Evolutionary conservation across 2,113 vertebrate genomes (phyloP), one percentile per base, ranked within the genome.

Genomic region (Hystrix cristata): DNA sequence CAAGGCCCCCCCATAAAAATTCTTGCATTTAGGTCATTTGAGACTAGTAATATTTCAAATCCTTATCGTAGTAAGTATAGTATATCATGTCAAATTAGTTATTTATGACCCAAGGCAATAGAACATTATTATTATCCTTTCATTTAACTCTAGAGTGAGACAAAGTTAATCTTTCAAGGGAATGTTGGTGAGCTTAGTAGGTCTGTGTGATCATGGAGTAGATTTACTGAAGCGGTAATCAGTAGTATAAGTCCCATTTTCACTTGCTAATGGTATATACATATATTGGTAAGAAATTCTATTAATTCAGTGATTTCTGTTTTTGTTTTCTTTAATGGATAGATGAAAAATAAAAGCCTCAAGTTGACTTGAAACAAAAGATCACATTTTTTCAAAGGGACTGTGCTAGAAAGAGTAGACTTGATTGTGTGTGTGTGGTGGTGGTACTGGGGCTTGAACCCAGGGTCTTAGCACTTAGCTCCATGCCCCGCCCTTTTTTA

Each of bases 111-210:
- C 27, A 92, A 94, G 7, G 11, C 7, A 74, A 46, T 7, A 92
- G 69, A 95, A 31, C 9, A 78, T 93, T 82, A 25, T 88, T 79
- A n/a, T 88, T 82, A 53, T 34, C 23, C 27, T 91, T 67, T 64
- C 18, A 18, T 76, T 95, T 83, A 78, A 67, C 16, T 90, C 29
- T 79, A 83, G 13, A 90, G 21, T 3, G 74, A 93, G n/a, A 89
- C 72, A 74, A 93, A 25, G 13, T 76, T 18, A 18, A 94, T 81
- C n/a, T 92, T n/a, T 60, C 79, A 57, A 87, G 25, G 76, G 43
- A 90, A 74, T 74, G 21, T 29, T 82, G 48, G 7, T 85, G 46
- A 88, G 10, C 46, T 84, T 51, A 46, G 29, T 9, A 69, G 29
- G n/a, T 87, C 90, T 94, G 55, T 74, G 27, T 78, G 31, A 92